Evolutionary conservation across 1,140 invertebrate genomes (phyloP), one percentile per base, ranked within the genome.

Genomic region (Argopecten irradians): DNA sequence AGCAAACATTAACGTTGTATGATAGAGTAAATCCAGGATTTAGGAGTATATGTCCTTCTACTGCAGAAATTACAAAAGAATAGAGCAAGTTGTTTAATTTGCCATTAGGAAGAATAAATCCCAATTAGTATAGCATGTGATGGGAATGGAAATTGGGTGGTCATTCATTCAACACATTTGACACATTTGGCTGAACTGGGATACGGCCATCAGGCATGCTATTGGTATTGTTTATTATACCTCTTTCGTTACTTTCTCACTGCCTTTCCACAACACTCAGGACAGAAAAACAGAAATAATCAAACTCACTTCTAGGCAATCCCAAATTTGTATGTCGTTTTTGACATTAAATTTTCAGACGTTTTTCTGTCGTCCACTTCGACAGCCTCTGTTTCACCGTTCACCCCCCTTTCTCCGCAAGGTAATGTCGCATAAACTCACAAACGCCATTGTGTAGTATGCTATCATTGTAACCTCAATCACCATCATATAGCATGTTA

Each of bases 311-410:
- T 28, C 5, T 28, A 5, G n/a, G 14, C 16, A 16, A 71, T 71
- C 28, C 55, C 11, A n/a, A 71, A 5, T 16, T 11, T 71, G 55
- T 71, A 71, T n/a, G 55, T 71, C 55, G n/a, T 71, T 8, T 71
- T 28, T 71, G 55, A 28, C 55, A 71, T 71, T 71, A 71, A 71
- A 71, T 28, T 71, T 71, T 71, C 55, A 71, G 55, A 71, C 1
- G 55, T 71, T 71, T 71, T 71, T 71, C 55, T 71, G 55, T 71
- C 55, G 55, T 71, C 55, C 1, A 71, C 55, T 71, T 71, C 55
- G 55, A 71, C 55, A 71, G 55, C 55, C 55, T 71, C 55, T 71
- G 55, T 71, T 71, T 71, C 55, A 71, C 55, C 55, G 55, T 71
- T 71, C 55, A 71, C 55, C 28, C 55, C 55, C 55, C 55, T 71